Evolutionary conservation across 2,888 invertebrate species (phyloP).

Genomic region (Orgyia antiqua): DNA sequence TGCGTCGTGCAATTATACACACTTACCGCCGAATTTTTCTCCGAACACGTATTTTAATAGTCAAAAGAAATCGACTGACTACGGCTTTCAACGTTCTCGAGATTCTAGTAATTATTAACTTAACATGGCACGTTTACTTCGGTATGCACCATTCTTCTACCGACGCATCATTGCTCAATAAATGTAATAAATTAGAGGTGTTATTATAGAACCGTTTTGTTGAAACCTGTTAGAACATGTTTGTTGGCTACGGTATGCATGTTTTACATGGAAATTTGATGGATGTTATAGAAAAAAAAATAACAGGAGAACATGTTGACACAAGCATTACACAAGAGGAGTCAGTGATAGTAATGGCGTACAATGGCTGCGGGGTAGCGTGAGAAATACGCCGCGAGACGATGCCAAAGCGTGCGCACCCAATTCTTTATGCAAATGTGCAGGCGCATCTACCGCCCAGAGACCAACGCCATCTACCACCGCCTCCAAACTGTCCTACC

Average conservation of each 20-base stretch:
- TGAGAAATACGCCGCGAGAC: slow-evolving; percentile 63
- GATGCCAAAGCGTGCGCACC: slow-evolving; percentile 65
- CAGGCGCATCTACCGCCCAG: slow-evolving; percentile 42
- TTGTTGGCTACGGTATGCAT: slow-evolving; percentile 13
- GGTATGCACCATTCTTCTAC: slow-evolving; percentile 35
- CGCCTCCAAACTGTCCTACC: slow-evolving; percentile 28
- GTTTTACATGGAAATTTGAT: slow-evolving; percentile 12
- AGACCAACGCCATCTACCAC: slow-evolving; percentile 35
- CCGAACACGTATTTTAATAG: slow-evolving; percentile 52
- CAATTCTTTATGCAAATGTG: slow-evolving; percentile 72
- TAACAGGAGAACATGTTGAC: slow-evolving; percentile 32
- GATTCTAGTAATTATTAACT: slow-evolving; percentile 56
- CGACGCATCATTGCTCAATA: slow-evolving; percentile 30
- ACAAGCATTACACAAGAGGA: slow-evolving; percentile 43
- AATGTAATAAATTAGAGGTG: slow-evolving; percentile 32
- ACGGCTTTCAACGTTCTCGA: slow-evolving; percentile 44
- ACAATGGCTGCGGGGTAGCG: slow-evolving; percentile 50
- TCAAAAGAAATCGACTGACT: slow-evolving; percentile 52
- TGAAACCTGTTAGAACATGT: slow-evolving; percentile 25
- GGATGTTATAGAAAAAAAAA: slow-evolving; percentile 23
- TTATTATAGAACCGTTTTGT: slow-evolving; percentile 43
- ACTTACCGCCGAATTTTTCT: slow-evolving; percentile 41
- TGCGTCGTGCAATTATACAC: slow-evolving; percentile 45
- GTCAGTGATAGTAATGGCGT: slow-evolving; percentile 35
- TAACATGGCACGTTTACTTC: slow-evolving; percentile 50